Base-by-base conservation (phyloP, 2,797 vertebrate species). In the Lemur catta region DNA sequence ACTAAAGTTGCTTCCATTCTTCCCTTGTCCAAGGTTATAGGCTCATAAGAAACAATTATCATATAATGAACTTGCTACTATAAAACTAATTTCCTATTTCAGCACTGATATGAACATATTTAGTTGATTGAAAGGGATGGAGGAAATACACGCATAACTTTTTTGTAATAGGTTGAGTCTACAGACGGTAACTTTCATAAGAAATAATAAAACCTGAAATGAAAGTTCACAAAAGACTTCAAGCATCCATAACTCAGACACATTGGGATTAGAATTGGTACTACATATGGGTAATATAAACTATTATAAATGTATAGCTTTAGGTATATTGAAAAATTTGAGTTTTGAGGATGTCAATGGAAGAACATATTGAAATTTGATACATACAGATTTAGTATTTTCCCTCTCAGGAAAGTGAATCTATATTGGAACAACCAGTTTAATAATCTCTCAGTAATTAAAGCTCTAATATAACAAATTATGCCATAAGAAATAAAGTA, bases 31-130 rank as follows among this genome's bases (percentile, higher is more conserved):
- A 97, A 97, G 93, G 11, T 97, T 97, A 97, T 79, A 93, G 89
- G 61, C 76, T 97, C 59, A 87, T 93, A 98, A 98, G 89, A 95
- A 98, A 95, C 52, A 96, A 97, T 98, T 97, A 96, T 96, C 84
- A 94, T 97, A 95, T 93, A 93, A 98, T 98, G 96, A 95, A 48
- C 61, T 76, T 94, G 86, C 38, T 72, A 74, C 63, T 96, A 80
- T 93, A 94, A 98, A 98, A 89, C 50, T 97, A 96, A 97, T 98
- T 97, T 98, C 75, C 79, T 97, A 65, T 97, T 98, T 98, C 87
- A 97, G 75, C 76, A 96, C 26, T 93, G 87, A 97, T 88, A 55
- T 96, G 96, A 98, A 91, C n/a, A 95, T 94, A 84, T 55, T 84
- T 55, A 96, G 65, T 50, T 95, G 94, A 95, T 93, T 97, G 92